Evolutionary conservation across 2,888 invertebrate genomes (phyloP), one percentile per base, ranked within the genome.

Genomic region (Alsophila aescularia): DNA sequence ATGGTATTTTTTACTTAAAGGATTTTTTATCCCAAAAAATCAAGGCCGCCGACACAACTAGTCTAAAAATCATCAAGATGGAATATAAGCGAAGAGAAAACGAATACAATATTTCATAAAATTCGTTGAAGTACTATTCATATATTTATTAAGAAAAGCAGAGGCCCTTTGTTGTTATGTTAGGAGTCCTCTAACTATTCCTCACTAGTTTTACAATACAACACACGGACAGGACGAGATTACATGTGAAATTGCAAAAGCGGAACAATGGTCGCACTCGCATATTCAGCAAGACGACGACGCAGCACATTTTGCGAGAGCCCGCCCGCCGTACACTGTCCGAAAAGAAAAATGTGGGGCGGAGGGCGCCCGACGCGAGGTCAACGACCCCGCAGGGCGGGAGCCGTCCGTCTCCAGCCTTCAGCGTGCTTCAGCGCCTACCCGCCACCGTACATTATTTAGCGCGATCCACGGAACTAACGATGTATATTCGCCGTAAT

Each of bases 261-360:
- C 80, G 73, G 85, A 84, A 90, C 87, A 89, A 89, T 87, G 72
- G 82, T 77, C 76, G 77, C 76, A 77, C 82, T 79, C 77, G 77
- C 78, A 79, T 83, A 85, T 84, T 87, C 83, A 83, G 81, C 75
- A 82, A 80, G 78, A 81, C 75, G 81, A 71, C 83, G 77, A 85
- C 83, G 79, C 69, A 80, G 85, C 84, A 84, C 74, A 87, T 85
- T 88, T 81, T 67, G 73, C 69, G 75, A 77, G 66, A 63, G 71
- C 71, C 55, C 70, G 77, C 75, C 77, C 78, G 77, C 77, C 79
- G 75, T 77, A 75, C 73, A 79, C 79, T 85, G 90, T 86, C 88
- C 87, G 85, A 86, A 84, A 87, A 88, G 87, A 87, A 88, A 89
- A 88, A 87, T 87, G 78, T 83, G 80, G 83, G 82, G 79, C 80